These are phyloP conservation scores for Drosophila infuscata DNA, from an alignment of 2,888 invertebrate genomes.

Conservation along the genomic window DNA sequence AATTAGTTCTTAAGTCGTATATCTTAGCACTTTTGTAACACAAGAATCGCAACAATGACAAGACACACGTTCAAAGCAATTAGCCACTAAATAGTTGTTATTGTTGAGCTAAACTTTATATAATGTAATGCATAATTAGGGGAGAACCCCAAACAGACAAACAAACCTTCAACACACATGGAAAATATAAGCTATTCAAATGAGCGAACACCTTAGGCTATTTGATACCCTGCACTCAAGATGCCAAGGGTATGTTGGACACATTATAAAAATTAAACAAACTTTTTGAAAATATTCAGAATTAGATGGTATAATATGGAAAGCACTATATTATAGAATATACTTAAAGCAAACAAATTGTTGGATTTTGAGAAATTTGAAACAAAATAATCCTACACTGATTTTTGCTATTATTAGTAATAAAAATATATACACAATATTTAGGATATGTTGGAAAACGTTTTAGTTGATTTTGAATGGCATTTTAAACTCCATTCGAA, in stretches of 20 bases:
- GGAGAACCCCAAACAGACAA: conserved; percentile 16
- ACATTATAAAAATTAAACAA: not conserved
- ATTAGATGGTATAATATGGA: not conserved
- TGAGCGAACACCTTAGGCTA: conserved; percentile 42
- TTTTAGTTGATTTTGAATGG: not conserved
- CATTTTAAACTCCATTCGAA: not conserved
- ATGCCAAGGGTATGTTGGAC: not conserved
- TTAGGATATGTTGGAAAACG: too few relatives aligned
- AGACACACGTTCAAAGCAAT: conserved; percentile 49
- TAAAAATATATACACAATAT: too few relatives aligned
- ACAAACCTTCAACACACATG: conserved; percentile 5
- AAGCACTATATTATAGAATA: not conserved
- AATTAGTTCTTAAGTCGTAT: not conserved
- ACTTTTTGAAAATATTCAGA: not conserved
- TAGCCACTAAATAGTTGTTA: conserved; percentile 78
- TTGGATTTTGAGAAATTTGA: not conserved
- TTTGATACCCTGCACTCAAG: conserved; percentile 27
- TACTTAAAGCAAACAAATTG: not conserved
- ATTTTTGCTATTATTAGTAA: not conserved
- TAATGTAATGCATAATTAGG: conserved; percentile 76
- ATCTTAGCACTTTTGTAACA: not conserved
- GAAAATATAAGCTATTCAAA: conserved; percentile 23
- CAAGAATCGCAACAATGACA: conserved; percentile 4
- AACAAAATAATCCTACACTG: not conserved
- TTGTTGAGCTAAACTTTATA: conserved; percentile 78